Base-by-base conservation (phyloP, 1,140 invertebrate species). In the Drosophila pandora region DNA sequence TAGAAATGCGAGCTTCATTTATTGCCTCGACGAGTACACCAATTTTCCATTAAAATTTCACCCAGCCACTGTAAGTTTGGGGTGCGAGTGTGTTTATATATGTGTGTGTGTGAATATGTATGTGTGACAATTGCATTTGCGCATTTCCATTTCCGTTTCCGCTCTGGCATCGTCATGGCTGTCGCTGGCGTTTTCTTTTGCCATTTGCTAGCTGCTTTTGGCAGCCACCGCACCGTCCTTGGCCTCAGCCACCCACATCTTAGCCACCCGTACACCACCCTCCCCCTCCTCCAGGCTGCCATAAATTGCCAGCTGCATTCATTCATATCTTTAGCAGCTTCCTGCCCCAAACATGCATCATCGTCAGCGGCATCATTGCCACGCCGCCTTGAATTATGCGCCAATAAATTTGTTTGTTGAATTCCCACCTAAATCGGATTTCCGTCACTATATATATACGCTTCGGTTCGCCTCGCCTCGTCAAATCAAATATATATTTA, bases 1-100 rank as follows among this genome's bases (percentile, higher is more conserved):
- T 77, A 77, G 64, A 75, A 79, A 75, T 75, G 56, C 43, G 32
- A 63, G 74, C 52, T 69, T 77, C 69, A 79, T 63, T 73, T 74
- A 79, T 69, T 52, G 57, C 58, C 56, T 55, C 67, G 54, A 67
- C 55, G 73, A 77, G 57, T 76, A 83, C 79, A 83, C 60, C 64
- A 74, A 70, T 78, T 78, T 83, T 83, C 79, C 79, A 83, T 83
- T 83, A 82, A 83, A 78, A 75, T 83, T 77, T 77, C 52, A 82
- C 60, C 64, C 64, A 21, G 23, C 43, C 30, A 6, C n/a, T 39
- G 23, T 13, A 5, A 17, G 34, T 13, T 41, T 3, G 12, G 13
- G 4, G 39, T 43, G 48, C 21, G 25, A 55, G 54, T 49, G 37
- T 34, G n/a, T 55, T 10, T 41, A 10, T 37, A 37, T 12, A 8